Evolutionary conservation across 1,140 invertebrate genomes (phyloP).

Genomic region (Atopsyche davidsoni): DNA sequence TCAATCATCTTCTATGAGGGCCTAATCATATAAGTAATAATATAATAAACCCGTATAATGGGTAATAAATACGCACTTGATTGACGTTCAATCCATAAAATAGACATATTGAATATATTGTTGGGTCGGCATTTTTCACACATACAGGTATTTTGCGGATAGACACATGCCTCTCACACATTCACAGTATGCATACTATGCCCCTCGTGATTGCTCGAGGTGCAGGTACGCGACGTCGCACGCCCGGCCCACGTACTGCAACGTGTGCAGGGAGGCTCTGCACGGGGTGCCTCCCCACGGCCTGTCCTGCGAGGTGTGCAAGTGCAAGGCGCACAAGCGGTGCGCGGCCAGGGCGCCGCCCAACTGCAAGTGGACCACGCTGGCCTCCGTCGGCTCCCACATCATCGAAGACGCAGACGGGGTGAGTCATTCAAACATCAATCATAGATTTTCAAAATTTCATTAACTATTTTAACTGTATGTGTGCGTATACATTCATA

Average conservation of each 20-base stretch:
- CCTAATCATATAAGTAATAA: too few species aligned
- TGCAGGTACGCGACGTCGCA: constrained; percentile 79
- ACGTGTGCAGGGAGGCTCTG: constrained; percentile 88
- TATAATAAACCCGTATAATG: too few species aligned
- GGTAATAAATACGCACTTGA: too few species aligned
- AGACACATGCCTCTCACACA: too few species aligned
- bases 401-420: constrained; percentile 91
- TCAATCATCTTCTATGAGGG: too few species aligned
- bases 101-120: too few species aligned
- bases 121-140: too few species aligned
- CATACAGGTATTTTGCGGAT: too few species aligned
- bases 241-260: constrained; percentile 92
- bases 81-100: too few species aligned
- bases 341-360: constrained; percentile 87
- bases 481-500: not conserved
- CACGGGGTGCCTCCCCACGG: constrained; percentile 90
- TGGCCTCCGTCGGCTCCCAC: constrained; percentile 86
- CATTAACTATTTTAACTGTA: not conserved
- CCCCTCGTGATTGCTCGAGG: not conserved
- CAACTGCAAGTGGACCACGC: constrained; percentile 96
- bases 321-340: constrained; percentile 92
- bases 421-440: constrained; percentile 60
- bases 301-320: constrained; percentile 93
- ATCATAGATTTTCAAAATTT: too few species aligned
- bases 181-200: too few species aligned